Percentiles rank a stretch among this genome's conserved stretches.
Conservation (phyloP, 1,140 invertebrate genomes). For the Caenorhabditis tropicalis region DNA sequence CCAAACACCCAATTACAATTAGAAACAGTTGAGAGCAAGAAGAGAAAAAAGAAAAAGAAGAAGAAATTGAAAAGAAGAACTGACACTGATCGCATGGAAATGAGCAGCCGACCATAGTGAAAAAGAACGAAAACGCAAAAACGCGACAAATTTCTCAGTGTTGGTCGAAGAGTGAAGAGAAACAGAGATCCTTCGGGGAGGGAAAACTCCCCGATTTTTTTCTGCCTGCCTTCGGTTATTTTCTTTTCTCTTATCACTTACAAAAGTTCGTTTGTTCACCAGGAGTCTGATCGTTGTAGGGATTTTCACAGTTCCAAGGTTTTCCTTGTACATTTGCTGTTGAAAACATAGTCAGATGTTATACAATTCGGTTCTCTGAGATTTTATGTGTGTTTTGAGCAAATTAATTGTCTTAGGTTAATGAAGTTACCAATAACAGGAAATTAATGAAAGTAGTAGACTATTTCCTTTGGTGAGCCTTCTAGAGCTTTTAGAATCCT, state of each 20-base stretch:
- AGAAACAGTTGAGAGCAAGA: conserved; percentile 22
- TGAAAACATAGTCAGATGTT: too few species aligned
- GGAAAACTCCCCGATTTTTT: neutral
- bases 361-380: too few species aligned
- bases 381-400: too few species aligned
- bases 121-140: conserved; percentile 32
- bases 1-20: conserved; percentile 42
- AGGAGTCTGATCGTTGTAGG: neutral
- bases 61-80: neutral
- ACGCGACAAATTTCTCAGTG: conserved; percentile 39
- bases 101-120: conserved; percentile 22
- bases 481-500: too few species aligned
- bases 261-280: conserved; percentile 30
- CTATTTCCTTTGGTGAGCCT: too few species aligned
- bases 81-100: conserved; percentile 43
- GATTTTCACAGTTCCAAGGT: neutral
- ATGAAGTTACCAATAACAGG: too few species aligned
- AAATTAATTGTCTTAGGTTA: too few species aligned
- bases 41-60: neutral
- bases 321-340: too few species aligned
- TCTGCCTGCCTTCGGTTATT: neutral
- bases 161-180: conserved; percentile 25
- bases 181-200: conserved; percentile 16
- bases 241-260: neutral
- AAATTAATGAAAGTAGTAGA: too few species aligned